These are phyloP conservation scores for Caloenas nicobarica DNA, from an alignment of 2,113 vertebrate species.

Conservation along the genomic window DNA sequence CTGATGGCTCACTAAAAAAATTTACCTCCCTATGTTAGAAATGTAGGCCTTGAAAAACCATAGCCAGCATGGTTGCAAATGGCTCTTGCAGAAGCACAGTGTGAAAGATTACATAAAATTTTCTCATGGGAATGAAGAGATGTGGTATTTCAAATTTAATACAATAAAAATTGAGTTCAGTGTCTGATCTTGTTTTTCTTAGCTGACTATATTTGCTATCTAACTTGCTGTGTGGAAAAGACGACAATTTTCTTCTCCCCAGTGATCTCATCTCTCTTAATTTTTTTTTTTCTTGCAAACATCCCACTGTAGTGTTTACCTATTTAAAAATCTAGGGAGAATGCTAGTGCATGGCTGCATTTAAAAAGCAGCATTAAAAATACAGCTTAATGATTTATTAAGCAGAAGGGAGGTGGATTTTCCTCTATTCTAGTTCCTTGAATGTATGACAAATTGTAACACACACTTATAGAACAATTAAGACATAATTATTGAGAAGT, in stretches of 20 bases:
- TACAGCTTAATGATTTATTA: neutral
- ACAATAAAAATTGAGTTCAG: slow-evolving; percentile 15
- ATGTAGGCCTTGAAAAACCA: slow-evolving; percentile 5
- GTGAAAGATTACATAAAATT: neutral
- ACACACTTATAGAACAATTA: slow-evolving; percentile 16
- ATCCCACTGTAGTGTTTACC: neutral
- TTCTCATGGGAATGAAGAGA: neutral
- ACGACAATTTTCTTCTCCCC: neutral
- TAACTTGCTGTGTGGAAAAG: neutral
- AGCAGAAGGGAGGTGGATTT: neutral
- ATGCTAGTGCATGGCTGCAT: neutral
- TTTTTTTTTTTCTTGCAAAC: neutral
- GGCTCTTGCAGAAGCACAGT: slow-evolving; percentile 11
- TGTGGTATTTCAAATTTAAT: slow-evolving; percentile 19
- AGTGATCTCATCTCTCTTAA: neutral
- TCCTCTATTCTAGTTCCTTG: neutral
- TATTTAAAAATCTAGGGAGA: neutral
- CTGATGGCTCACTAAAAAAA: neutral
- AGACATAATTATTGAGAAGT: slow-evolving; percentile 25
- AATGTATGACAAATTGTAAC: neutral
- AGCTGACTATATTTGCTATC: neutral
- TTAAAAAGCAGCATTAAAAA: neutral
- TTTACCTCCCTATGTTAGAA: neutral
- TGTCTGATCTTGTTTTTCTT: slow-evolving; percentile 6
- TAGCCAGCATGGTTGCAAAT: neutral